Base-by-base conservation (phyloP, 2,888 invertebrate species). In the Chaitophorus viminalis region DNA sequence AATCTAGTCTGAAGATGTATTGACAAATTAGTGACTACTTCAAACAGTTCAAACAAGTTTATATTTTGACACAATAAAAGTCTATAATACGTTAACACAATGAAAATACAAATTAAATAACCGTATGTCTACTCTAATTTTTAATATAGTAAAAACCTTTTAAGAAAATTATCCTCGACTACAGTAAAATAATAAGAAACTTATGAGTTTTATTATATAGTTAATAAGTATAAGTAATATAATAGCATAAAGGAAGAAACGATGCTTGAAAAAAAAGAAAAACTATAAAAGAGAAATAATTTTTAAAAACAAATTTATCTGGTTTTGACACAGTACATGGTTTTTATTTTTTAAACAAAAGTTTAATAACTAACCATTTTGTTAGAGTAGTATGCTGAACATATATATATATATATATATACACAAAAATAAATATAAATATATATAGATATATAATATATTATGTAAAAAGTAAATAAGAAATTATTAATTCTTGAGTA, bases 301-400 rank as follows among this genome's bases (percentile, higher is more conserved):
- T 74, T 83, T 83, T 75, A 6, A 74, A 74, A 83, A 36, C 21
- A 11, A 83, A 83, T 60, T 82, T 29, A 82, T 83, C 74, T 83
- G 74, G 60, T 74, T 83, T 75, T 83, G 83, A 36, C 74, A 82
- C 54, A 54, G 31, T 52, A 74, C 36, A 11, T 5, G 36, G 11
- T 46, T 75, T 74, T 82, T 74, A 60, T 60, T 83, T 54, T 74
- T 75, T 36, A 75, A 75, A 83, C 60, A 60, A 83, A 83, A 83
- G 36, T 75, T 74, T 75, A 83, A 60, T 83, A 83, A 83, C 36
- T 83, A 83, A 83, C 36, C n/a, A 60, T 83, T 75, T 75, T 36
- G 54, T 54, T 33, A 33, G 31, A 74, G 25, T 70, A 31, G 52
- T 52, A 9, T 46, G 6, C 46, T 46, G 39, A 65, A 81, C 68